Evolutionary conservation across 2,888 invertebrate genomes (phyloP).

Genomic region (Luperina testacea): DNA sequence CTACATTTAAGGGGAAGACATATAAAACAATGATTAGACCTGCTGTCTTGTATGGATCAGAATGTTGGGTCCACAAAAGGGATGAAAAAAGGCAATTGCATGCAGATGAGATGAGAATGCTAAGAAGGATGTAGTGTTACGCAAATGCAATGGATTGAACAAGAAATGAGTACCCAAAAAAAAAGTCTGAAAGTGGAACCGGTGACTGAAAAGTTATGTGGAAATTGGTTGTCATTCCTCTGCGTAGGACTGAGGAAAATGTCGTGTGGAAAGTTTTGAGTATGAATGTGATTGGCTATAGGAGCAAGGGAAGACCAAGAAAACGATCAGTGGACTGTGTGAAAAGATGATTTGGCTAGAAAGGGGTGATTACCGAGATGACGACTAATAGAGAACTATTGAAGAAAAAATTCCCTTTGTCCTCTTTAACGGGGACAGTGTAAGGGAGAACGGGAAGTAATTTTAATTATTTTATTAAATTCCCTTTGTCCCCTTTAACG

Average conservation of each 20-base stretch:
- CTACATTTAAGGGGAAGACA: not conserved
- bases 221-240: not conserved
- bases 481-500: too few species aligned
- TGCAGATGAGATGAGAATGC: not conserved
- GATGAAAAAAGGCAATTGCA: not conserved
- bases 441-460: too few species aligned
- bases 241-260: not conserved
- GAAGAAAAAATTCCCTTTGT: not conserved
- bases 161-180: not conserved
- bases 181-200: not conserved
- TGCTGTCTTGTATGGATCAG: not conserved
- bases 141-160: not conserved
- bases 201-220: not conserved
- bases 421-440: too few species aligned
- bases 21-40: not conserved
- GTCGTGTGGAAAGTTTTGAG: not conserved
- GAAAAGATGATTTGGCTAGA: not conserved
- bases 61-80: not conserved
- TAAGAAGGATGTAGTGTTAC: not conserved
- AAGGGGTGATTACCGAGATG: not conserved
- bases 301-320: not conserved
- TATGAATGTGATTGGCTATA: not conserved
- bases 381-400: not conserved
- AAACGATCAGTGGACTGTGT: not conserved
- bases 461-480: too few species aligned